Percentiles rank a stretch among this genome's conserved stretches.
phyloP scores from a whole-genome alignment of 2,113 vertebrate genomes.

The Dipodomys spectabilis region DNA sequence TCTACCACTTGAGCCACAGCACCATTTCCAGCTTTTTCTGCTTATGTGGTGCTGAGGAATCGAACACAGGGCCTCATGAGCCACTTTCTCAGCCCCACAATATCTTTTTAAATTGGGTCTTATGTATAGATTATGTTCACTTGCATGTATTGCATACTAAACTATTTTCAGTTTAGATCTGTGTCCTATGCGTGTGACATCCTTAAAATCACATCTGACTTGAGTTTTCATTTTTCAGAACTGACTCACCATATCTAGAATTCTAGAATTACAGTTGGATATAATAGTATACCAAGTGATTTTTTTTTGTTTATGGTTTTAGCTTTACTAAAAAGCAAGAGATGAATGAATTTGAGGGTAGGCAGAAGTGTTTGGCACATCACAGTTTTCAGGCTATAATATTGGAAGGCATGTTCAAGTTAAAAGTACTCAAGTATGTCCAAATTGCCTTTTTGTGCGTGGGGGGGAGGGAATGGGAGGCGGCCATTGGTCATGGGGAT shows the following conservation, averaged over 20 bases:
- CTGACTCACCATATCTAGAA: not conserved
- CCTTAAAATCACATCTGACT: not conserved
- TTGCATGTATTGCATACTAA: not conserved
- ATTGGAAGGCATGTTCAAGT: not conserved
- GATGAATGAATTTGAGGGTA: not conserved
- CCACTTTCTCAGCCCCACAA: no score
- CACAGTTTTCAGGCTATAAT: not conserved
- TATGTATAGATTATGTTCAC: no score
- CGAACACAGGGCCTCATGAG: no score
- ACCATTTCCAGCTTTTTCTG: no score
- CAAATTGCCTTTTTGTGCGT: not conserved
- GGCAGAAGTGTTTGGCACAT: not conserved
- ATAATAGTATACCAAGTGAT: not conserved
- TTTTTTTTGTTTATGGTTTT: not conserved
- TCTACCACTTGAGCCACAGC: no score
- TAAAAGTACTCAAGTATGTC: not conserved
- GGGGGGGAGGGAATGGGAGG: no score
- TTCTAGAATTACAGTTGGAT: not conserved
- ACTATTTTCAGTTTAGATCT: not conserved
- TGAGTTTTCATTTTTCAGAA: not conserved
- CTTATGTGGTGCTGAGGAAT: no score
- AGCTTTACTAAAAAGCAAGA: not conserved
- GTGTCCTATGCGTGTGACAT: not conserved
- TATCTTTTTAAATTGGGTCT: not conserved
- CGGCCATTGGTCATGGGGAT: no score